Evolutionary conservation across 2,797 vertebrate species (phyloP), one percentile per base, ranked within the genome.

Genomic region (Kryptolebias ocellatus): DNA sequence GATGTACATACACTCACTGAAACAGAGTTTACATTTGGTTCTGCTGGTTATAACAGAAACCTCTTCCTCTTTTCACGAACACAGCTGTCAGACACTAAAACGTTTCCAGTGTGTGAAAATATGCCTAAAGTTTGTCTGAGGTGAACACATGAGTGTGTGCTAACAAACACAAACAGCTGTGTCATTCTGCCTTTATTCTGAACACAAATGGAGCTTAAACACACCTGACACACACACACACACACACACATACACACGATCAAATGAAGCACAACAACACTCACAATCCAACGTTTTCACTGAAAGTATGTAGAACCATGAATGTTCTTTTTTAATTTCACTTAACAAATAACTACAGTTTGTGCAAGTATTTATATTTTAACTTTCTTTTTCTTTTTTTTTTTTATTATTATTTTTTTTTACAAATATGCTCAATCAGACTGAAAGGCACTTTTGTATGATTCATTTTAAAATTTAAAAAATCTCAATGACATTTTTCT

Each of bases 321-420:
- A 90, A 89, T 91, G 89, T 90, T 80, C 37, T 81, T 74, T 87
- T 89, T 89, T 63, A 87, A 87, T 81, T 42, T 62, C 53, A 72
- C 60, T 68, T 52, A 55, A 76, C 49, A 55, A 87, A 34, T 10
- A 39, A 42, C 11, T 64, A 79, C 76, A 79, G 70, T 81, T 69
- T 75, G 80, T 83, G 73, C 71, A 69, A 67, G n/a, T 74, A 68
- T 87, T 83, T 85, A 66, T 87, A 83, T 83, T 84, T 79, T 50
- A 81, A 83, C 69, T 70, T 75, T 72, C 82, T 71, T 64, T 64
- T 12, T 14, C 20, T 45, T 27, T 47, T 50, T 60, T 63, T 53
- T 64, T 71, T 63, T 12, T 39, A 0, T 39, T 24, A 1, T 24
- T 24, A 39, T 24, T 50, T 54, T 60, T 62, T 52, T 65, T 71